These are phyloP conservation scores for Perodicticus potto DNA, from an alignment of 2,797 vertebrate genomes.

Conservation along the genomic window DNA sequence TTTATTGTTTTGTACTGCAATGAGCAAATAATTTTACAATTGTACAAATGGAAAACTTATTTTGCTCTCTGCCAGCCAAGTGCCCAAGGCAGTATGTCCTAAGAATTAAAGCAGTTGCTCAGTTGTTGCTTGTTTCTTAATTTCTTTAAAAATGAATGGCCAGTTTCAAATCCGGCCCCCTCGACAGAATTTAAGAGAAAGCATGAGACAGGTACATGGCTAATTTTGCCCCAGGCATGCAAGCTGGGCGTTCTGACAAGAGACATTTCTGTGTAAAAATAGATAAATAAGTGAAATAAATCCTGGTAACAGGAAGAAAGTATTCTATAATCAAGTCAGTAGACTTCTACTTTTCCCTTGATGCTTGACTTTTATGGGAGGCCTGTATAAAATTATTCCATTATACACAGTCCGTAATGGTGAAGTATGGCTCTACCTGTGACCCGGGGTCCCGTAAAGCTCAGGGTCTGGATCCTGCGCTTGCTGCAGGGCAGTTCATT, in stretches of 20 bases:
- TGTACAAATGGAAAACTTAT: neutral
- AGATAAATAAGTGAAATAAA: constrained; percentile 2
- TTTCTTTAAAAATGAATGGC: constrained; percentile 57
- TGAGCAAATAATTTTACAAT: neutral
- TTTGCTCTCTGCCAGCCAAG: neutral
- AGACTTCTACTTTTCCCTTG: neutral
- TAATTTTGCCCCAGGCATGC: neutral
- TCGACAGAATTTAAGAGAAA: constrained; percentile 26
- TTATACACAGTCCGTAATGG: neutral
- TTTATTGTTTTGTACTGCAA: neutral
- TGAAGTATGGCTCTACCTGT: neutral
- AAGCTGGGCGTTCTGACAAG: constrained; percentile 30
- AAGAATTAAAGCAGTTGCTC: neutral
- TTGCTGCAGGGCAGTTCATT: neutral
- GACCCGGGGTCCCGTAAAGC: neutral
- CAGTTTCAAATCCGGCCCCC: neutral
- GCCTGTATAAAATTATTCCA: neutral
- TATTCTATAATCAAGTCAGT: neutral
- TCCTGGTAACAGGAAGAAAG: neutral
- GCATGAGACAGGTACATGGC: neutral
- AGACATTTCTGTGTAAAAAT: constrained; percentile 7
- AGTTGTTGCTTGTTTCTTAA: constrained; percentile 21
- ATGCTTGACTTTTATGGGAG: neutral
- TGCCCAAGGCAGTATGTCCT: constrained; percentile 21
- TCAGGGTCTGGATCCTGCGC: neutral